phyloP scores from a whole-genome alignment of 53 echinoderm and acorn worm species.

The Echinometra lucunter region DNA sequence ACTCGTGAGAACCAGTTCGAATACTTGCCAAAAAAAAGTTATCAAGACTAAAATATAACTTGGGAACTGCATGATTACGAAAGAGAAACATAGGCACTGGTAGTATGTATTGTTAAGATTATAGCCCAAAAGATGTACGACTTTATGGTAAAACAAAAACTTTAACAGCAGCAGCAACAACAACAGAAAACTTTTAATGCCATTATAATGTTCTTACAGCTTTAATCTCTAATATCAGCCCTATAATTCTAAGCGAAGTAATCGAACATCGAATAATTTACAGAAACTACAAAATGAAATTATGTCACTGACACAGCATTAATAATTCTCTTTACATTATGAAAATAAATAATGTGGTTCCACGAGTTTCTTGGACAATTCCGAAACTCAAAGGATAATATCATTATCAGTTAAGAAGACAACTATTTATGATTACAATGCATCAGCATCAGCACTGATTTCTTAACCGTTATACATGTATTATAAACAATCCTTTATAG shows the following conservation, averaged over 20 bases:
- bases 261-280: background rate
- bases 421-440: background rate
- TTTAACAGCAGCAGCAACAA: too few species aligned
- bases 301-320: background rate
- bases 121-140: background rate
- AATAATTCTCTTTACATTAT: background rate
- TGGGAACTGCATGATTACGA: background rate
- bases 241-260: background rate
- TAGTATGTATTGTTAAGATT: background rate
- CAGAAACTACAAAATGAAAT: background rate
- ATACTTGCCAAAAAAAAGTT: background rate
- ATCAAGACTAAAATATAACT: background rate
- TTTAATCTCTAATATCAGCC: background rate
- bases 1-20: background rate
- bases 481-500: background rate
- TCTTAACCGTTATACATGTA: background rate
- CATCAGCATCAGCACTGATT: background rate
- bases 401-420: background rate
- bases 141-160: too few species aligned
- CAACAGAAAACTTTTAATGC: background rate
- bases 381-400: background rate
- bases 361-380: background rate
- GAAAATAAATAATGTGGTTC: background rate
- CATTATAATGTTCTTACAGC: background rate
- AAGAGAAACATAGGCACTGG: slow-evolving; percentile 18